A percentile compares a stretch with the other conserved stretches of the same genome.
Evolutionary conservation across 2,113 vertebrate species (phyloP).

Genomic region (Gnathonemus echidnorhynchus): DNA sequence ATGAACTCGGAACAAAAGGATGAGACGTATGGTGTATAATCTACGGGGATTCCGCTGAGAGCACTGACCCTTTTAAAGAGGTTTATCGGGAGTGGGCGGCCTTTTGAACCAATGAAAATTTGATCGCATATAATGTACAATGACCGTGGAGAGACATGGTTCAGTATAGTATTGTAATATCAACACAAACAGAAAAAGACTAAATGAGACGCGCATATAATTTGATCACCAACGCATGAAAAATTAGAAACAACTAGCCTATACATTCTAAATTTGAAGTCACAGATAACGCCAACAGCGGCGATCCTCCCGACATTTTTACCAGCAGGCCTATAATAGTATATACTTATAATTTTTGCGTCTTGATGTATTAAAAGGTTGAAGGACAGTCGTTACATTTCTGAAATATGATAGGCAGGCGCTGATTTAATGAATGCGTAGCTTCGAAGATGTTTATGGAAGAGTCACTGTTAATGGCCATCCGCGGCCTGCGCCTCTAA

Average conservation of each 20-base stretch:
- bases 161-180: not conserved
- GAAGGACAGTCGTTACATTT: not conserved
- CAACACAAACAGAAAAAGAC: not conserved
- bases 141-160: not conserved
- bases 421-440: not conserved
- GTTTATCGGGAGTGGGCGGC: not conserved
- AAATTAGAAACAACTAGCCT: not conserved
- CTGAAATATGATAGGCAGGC: constrained; percentile 5
- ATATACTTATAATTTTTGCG: not conserved
- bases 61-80: not conserved
- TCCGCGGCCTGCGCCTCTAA: not conserved
- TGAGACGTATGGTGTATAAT: not conserved
- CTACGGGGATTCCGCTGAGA: not conserved
- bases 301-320: not conserved
- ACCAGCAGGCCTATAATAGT: not conserved
- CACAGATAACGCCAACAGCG: not conserved
- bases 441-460: not conserved
- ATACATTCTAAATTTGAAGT: not conserved
- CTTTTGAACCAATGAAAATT: not conserved
- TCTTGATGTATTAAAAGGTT: not conserved
- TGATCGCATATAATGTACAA: not conserved
- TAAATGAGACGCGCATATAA: not conserved
- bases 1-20: not conserved
- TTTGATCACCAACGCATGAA: not conserved
- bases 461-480: not conserved